phyloP scores from a whole-genome alignment of 2,888 invertebrate species.

The Himalopsyche japonica region DNA sequence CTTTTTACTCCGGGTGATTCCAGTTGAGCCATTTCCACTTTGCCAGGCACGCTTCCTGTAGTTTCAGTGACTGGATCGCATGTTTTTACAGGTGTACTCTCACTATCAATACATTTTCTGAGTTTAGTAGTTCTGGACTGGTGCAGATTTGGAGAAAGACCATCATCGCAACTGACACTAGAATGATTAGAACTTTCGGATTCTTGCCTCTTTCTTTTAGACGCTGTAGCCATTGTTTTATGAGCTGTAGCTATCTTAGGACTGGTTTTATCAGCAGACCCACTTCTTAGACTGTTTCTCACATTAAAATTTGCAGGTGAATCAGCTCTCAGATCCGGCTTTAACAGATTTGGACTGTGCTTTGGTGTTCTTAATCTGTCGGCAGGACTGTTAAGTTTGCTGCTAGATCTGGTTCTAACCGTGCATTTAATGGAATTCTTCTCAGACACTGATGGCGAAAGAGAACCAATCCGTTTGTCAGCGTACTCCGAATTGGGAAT shows the following conservation, averaged over 20 bases:
- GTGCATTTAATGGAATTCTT: constrained; percentile 55
- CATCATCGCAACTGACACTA: constrained; percentile 64
- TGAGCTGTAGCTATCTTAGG: constrained; percentile 44
- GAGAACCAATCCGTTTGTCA: constrained; percentile 56
- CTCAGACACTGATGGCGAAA: constrained; percentile 56
- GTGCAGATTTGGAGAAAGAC: constrained; percentile 50
- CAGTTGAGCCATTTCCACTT: constrained; percentile 5
- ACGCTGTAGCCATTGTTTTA: constrained; percentile 45
- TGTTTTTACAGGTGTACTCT: constrained; percentile 49
- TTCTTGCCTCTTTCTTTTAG: constrained; percentile 77
- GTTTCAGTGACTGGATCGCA: constrained; percentile 47
- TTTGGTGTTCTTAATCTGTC: constrained; percentile 56
- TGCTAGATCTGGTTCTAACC: constrained; percentile 69
- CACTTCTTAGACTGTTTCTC: constrained; percentile 50
- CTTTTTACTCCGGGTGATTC: constrained; percentile 19
- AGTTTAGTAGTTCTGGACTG: constrained; percentile 41
- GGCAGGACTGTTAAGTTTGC: constrained; percentile 70
- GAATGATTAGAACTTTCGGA: constrained; percentile 75
- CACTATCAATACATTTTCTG: constrained; percentile 41
- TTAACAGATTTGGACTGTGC: constrained; percentile 52
- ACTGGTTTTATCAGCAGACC: constrained; percentile 52
- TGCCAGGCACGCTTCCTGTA: constrained; percentile 16
- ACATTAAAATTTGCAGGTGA: constrained; percentile 49
- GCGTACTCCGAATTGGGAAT: constrained; percentile 69
- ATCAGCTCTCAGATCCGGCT: constrained; percentile 49